Evolutionary conservation across 2,888 invertebrate species (phyloP), one percentile per base, ranked within the genome.

Genomic region (Drosophila vallismaia): DNA sequence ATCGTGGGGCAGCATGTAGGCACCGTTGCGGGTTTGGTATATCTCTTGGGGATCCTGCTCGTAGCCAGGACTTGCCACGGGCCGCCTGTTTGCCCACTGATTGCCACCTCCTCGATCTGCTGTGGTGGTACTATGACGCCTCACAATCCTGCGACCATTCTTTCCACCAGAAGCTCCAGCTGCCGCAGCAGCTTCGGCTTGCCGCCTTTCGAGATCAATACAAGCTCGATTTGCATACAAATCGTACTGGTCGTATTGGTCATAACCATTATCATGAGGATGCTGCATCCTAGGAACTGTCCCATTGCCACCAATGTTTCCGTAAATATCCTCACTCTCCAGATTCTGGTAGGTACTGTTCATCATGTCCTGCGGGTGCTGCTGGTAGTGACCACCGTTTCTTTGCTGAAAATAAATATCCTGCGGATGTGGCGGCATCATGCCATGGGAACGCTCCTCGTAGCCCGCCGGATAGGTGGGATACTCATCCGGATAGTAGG

Each of bases 81-180:
- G 77, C 1, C 88, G 80, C 24, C 89, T 73, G 6, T 64, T 59
- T 1, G 78, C 71, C 5, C 69, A 10, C 3, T 28, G 48, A 8
- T 10, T 40, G 8, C 75, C 80, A 14, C 57, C 74, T 4, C 73
- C 75, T 9, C 91, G 89, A 81, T 92, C 92, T 0, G 92, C 91
- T 44, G 91, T 91, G 8, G 92, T 92, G 42, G 91, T 91, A 67
- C 92, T 92, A 66, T 92, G 92, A 3, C 92, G 84, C 3, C 92
- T 85, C 50, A 92, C 79, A 33, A 92, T 91, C 29, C 90, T 76
- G 3, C 89, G 86, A 50, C 68, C 77, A 2, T 84, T 83, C 26
- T 82, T 81, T 14, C 70, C 74, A 3, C 68, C 69, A 1, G 76
- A 76, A 1, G 75, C 74, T 4, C 75, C 36, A 36, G 36, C 77